A percentile compares a stretch with the other conserved stretches of the same genome.
Evolutionary conservation across 2,113 vertebrate genomes (phyloP).

Genomic region (Nyctibius bracteatus): DNA sequence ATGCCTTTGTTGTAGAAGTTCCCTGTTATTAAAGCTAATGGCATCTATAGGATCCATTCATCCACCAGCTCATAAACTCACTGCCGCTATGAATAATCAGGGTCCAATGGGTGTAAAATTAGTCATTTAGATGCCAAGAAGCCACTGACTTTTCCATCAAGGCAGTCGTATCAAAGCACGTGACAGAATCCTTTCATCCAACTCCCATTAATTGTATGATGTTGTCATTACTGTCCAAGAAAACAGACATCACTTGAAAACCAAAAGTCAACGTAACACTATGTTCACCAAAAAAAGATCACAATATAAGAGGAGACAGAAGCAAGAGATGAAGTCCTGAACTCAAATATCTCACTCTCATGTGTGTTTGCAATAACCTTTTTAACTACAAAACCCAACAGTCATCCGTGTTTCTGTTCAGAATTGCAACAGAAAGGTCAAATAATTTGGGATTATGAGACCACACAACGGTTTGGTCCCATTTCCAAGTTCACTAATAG

Average conservation of each 20-base stretch:
- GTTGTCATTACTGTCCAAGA: background rate
- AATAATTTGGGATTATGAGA: background rate
- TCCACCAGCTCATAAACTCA: background rate
- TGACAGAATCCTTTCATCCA: background rate
- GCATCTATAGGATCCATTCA: conserved; percentile 20
- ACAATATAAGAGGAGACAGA: background rate
- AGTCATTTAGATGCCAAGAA: conserved; percentile 13
- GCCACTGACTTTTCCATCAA: background rate
- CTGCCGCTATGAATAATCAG: conserved; percentile 18
- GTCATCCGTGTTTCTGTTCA: background rate
- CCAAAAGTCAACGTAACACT: background rate
- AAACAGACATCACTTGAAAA: background rate
- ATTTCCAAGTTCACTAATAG: background rate
- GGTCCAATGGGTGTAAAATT: background rate
- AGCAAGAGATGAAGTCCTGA: background rate
- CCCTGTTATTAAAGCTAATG: conserved; percentile 14
- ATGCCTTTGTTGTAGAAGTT: background rate
- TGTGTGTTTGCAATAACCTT: background rate
- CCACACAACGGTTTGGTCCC: background rate
- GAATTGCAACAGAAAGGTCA: background rate
- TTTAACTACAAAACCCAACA: background rate
- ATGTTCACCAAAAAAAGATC: background rate
- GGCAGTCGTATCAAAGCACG: background rate
- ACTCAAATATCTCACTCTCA: background rate
- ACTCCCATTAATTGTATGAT: background rate